Evolutionary conservation across 2,888 invertebrate genomes (phyloP).

Genomic region (Drosophila affinis): DNA sequence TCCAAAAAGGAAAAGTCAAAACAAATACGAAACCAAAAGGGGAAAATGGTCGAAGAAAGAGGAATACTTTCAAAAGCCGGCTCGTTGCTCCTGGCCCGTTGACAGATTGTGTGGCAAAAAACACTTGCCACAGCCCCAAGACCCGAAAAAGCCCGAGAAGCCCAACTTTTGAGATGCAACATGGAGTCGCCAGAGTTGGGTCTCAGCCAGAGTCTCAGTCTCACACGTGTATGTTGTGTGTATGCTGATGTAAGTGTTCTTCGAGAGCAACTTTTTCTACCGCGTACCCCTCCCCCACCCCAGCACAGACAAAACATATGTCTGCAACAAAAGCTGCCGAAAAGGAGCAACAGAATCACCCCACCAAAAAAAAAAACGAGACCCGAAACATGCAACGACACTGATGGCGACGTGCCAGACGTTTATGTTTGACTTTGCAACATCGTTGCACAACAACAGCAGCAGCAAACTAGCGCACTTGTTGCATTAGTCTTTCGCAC

Average conservation of each 20-base stretch:
- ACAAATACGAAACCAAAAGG: constrained; percentile 2
- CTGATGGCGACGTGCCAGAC: constrained; percentile 64
- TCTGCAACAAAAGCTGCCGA: constrained; percentile 1
- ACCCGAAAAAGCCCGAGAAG: constrained; percentile 13
- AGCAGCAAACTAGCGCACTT: constrained; percentile 67
- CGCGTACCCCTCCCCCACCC: too few relatives aligned
- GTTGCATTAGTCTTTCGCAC: constrained; percentile 66
- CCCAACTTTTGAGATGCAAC: constrained; percentile 18
- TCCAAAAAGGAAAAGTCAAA: constrained; percentile 11
- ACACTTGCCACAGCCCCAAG: constrained; percentile 64
- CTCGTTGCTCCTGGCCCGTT: constrained; percentile 44
- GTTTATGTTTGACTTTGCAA: constrained; percentile 76
- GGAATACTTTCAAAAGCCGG: constrained; percentile 58
- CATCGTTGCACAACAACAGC: constrained; percentile 67
- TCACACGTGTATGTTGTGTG: constrained; percentile 48
- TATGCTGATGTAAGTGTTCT: constrained; percentile 59
- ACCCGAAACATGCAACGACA: constrained; percentile 46
- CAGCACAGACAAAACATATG: not conserved
- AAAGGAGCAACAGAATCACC: constrained; percentile 51
- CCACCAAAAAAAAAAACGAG: constrained; percentile 15
- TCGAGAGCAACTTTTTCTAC: constrained; percentile 46
- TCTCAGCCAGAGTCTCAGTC: constrained; percentile 1
- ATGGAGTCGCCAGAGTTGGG: constrained; percentile 14
- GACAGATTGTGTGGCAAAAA: constrained; percentile 67
- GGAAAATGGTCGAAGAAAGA: constrained; percentile 32